A percentile compares a stretch with the other conserved stretches of the same genome.
These are phyloP conservation scores for Rhorus exstirpatorius DNA, from an alignment of 2,888 invertebrate species.

Conservation along the genomic window DNA sequence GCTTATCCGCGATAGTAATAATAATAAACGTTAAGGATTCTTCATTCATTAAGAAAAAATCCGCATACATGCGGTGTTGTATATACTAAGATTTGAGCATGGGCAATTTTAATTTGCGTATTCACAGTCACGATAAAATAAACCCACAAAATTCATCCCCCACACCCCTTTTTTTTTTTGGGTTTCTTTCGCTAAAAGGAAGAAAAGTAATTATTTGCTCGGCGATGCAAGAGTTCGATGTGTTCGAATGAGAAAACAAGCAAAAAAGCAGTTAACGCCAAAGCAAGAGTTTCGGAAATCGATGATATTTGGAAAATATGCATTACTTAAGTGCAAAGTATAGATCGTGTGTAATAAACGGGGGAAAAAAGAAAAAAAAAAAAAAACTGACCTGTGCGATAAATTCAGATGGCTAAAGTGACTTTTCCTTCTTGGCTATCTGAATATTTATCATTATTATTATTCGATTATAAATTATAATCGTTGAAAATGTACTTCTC, in stretches of 20 bases:
- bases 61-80: too few relatives aligned
- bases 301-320: slow-evolving; percentile 90
- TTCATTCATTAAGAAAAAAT: slow-evolving; percentile 69
- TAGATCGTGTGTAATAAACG: slow-evolving; percentile 91
- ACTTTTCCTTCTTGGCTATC: slow-evolving; percentile 24
- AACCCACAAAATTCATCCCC: slow-evolving; percentile 72
- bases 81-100: slow-evolving; percentile 76
- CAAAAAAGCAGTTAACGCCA: slow-evolving; percentile 79
- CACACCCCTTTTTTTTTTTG: not conserved
- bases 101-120: slow-evolving; percentile 77
- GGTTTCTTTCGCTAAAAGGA: slow-evolving; percentile 10
- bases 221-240: slow-evolving; percentile 11
- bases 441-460: slow-evolving; percentile 40
- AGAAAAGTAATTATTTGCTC: slow-evolving; percentile 2
- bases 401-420: slow-evolving; percentile 62
- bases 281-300: slow-evolving; percentile 82
- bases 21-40: slow-evolving; percentile 78
- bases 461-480: slow-evolving; percentile 25
- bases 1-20: slow-evolving; percentile 78
- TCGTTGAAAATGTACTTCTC: slow-evolving; percentile 17
- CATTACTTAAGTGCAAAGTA: slow-evolving; percentile 97
- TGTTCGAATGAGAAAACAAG: slow-evolving; percentile 34
- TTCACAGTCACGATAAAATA: slow-evolving; percentile 75
- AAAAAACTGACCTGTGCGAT: slow-evolving; percentile 72
- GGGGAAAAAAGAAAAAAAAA: slow-evolving; percentile 43